phyloP scores from a whole-genome alignment of 92 coral and sea anemone genomes.

The Palythoa grandis region DNA sequence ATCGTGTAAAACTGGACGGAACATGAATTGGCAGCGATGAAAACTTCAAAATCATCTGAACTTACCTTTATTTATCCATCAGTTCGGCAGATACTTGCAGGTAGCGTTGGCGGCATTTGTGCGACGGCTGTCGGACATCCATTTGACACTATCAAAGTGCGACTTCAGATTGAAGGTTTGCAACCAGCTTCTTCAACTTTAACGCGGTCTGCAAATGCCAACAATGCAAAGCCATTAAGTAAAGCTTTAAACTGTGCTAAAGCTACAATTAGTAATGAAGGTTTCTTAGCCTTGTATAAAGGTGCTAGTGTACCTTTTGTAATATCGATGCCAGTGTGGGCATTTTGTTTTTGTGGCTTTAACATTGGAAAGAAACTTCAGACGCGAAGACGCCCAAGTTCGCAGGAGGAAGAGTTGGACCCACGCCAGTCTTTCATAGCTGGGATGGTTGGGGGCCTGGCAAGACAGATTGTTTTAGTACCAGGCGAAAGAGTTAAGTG shows the following conservation, averaged over 20 bases:
- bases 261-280: constrained; percentile 74
- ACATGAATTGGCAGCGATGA: too few relatives aligned
- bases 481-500: constrained; percentile 87
- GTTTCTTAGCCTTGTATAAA: constrained; percentile 76
- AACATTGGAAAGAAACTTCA: constrained; percentile 80
- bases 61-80: constrained; percentile 12
- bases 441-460: constrained; percentile 74
- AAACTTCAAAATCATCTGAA: neutral
- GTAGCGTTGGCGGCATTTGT: constrained; percentile 82
- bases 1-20: too few relatives aligned
- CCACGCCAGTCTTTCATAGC: constrained; percentile 67
- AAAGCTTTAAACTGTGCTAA: constrained; percentile 75
- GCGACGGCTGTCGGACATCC: constrained; percentile 85
- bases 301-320: constrained; percentile 82
- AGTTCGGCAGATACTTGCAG: constrained; percentile 79
- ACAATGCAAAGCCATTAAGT: constrained; percentile 22
- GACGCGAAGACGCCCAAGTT: constrained; percentile 44
- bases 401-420: constrained; percentile 51
- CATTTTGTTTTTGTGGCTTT: constrained; percentile 74
- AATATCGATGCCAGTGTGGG: constrained; percentile 76
- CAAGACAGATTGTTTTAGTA: constrained; percentile 56
- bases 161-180: constrained; percentile 71
- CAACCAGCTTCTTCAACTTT: constrained; percentile 46
- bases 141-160: constrained; percentile 92
- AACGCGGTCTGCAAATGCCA: neutral